A percentile compares a stretch with the other conserved stretches of the same genome.
Conservation (phyloP, 2,113 vertebrate species). For the Cinclus cinclus region DNA sequence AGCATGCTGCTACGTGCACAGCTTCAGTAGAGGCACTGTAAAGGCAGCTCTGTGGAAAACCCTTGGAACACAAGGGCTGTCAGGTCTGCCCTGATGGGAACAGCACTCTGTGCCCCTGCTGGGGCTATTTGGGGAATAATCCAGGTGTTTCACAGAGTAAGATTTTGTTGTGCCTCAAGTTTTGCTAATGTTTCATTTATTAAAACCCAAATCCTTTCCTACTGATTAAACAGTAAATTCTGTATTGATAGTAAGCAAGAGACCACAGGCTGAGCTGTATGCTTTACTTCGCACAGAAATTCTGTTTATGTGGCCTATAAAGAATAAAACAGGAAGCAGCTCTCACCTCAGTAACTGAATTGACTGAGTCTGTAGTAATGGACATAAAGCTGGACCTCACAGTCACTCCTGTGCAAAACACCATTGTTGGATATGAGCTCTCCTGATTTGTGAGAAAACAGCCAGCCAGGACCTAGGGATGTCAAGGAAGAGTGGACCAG, state of each 20-base stretch:
- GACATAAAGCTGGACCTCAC: neutral
- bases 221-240: neutral
- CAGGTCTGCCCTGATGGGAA: neutral
- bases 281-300: neutral
- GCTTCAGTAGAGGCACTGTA: neutral
- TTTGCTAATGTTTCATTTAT: neutral
- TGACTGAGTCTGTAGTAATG: neutral
- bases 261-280: neutral
- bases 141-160: neutral
- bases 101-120: neutral
- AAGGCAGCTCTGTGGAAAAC: neutral
- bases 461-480: accelerated
- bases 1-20: neutral
- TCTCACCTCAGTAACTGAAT: neutral
- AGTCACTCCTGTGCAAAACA: neutral
- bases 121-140: neutral
- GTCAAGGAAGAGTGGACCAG: neutral
- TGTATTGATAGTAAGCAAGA: neutral
- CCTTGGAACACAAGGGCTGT: neutral
- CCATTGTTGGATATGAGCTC: neutral
- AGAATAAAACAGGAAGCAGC: neutral
- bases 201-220: neutral
- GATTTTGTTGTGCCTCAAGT: neutral
- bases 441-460: neutral
- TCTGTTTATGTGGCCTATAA: neutral